These are phyloP conservation scores for Cairina moschata DNA, from an alignment of 2,113 vertebrate species.

Conservation along the genomic window DNA sequence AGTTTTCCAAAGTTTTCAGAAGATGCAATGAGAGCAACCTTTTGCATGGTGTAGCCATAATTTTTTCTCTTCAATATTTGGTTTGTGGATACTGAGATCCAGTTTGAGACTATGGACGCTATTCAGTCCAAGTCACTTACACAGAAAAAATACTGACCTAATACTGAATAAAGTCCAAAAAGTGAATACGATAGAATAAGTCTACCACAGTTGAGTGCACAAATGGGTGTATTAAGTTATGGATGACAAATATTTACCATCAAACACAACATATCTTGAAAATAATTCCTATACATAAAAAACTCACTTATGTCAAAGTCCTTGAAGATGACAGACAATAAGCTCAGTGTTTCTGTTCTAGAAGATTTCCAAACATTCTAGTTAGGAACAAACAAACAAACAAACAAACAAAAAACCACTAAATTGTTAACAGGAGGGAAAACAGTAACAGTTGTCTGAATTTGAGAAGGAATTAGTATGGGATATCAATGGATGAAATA, in stretches of 20 bases:
- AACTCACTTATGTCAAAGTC: background rate
- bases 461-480: background rate
- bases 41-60: background rate
- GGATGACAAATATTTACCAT: background rate
- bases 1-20: no score
- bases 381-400: background rate
- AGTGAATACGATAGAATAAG: background rate
- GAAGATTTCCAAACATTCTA: background rate
- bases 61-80: background rate
- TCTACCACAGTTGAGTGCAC: background rate
- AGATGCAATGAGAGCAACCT: background rate
- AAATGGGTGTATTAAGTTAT: background rate
- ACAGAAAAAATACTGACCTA: background rate
- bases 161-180: background rate
- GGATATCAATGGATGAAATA: background rate
- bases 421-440: background rate
- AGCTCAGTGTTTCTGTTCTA: background rate
- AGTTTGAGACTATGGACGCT: background rate
- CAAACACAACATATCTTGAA: background rate
- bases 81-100: background rate
- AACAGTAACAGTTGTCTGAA: background rate
- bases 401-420: background rate
- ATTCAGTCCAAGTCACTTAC: background rate
- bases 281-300: background rate
- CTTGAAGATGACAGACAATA: no score